Evolutionary conservation across 2,797 vertebrate species (phyloP), one percentile per base, ranked within the genome.

Genomic region (Poeciliopsis presidionis): DNA sequence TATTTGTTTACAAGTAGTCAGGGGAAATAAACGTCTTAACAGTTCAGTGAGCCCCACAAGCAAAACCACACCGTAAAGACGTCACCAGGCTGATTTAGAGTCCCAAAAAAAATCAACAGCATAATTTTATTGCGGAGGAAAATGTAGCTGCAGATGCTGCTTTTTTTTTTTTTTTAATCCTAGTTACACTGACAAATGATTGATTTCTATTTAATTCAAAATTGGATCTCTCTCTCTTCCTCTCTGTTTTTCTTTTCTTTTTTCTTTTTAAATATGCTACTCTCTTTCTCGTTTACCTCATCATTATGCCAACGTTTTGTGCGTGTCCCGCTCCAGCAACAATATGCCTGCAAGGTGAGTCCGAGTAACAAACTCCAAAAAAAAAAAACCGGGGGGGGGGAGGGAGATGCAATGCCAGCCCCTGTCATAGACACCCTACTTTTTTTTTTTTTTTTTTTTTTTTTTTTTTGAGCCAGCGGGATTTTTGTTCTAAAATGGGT

Each of bases 261-360:
- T 84, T 16, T 33, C 79, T 67, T 76, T n/a, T 41, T 55, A 28
- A 76, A 69, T 67, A 39, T 13, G 6, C 20, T 22, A 11, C 78
- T 77, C 59, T 73, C 63, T 5, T 73, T 61, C 80, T 13, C 73
- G 83, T 88, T 93, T 93, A 94, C 92, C 92, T 94, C 90, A 84
- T 86, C 82, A 88, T 75, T 87, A 89, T 83, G 76, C 78, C 81
- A 87, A 84, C 85, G 85, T 84, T 90, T 74, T 86, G 59, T 86
- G 88, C 80, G 87, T 79, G 85, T 91, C 92, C 71, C 86, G 81
- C 13, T 84, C 83, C 89, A 85, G 88, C 90, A 89, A 88, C 90
- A 89, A 88, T 80, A 73, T 86, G 76, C 30, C 82, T 89, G 88
- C 88, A 91, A 91, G 85, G 87, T 93, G 82, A 90, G 85, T 83